Evolutionary conservation across 2,113 vertebrate genomes (phyloP).

Genomic region (Actenoides lindsayi): DNA sequence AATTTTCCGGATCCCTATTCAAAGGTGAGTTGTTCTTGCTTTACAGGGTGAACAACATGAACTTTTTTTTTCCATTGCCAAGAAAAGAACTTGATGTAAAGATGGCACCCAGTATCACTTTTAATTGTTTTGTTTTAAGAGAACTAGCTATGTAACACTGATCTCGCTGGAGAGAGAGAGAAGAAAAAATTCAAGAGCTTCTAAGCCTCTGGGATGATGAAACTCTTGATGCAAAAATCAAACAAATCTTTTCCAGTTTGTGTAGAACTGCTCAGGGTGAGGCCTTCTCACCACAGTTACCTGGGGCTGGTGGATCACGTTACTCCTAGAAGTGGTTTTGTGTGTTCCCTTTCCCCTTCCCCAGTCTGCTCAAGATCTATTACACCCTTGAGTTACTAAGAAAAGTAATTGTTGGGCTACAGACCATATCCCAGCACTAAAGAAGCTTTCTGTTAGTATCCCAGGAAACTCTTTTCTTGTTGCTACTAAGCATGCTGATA

Average conservation of each 20-base stretch:
- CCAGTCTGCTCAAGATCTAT: neutral
- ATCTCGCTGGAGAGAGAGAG: neutral
- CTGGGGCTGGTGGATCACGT: neutral
- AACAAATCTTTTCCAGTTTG: neutral
- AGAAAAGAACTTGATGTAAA: neutral
- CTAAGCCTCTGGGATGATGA: neutral
- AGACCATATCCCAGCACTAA: neutral
- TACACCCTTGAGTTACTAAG: neutral
- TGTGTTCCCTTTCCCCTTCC: neutral
- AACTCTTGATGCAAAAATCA: neutral
- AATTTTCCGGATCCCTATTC: slow-evolving; percentile 98
- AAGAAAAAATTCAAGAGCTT: neutral
- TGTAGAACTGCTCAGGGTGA: neutral
- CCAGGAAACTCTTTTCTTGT: neutral
- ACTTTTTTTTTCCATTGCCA: neutral
- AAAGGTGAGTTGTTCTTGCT: slow-evolving; percentile 80
- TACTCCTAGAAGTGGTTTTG: neutral
- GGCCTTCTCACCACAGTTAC: neutral
- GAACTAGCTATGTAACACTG: neutral
- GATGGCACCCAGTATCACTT: neutral
- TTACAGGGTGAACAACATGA: neutral
- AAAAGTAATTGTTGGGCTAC: neutral
- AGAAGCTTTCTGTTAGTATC: neutral
- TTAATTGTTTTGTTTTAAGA: neutral
- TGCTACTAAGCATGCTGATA: neutral